These are phyloP conservation scores for Musca vetustissima DNA, from an alignment of 1,140 invertebrate species.

Conservation along the genomic window DNA sequence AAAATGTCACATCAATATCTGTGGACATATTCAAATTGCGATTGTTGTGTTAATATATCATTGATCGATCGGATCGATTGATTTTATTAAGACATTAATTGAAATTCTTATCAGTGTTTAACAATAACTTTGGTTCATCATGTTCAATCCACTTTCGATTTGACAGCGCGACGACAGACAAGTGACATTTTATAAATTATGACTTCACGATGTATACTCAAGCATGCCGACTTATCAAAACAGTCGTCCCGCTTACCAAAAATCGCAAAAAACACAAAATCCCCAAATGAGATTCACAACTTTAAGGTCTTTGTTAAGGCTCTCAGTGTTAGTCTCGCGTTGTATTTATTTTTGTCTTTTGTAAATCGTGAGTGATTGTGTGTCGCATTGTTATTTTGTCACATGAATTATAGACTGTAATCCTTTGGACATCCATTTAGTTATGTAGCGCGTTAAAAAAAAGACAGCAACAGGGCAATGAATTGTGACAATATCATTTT, in stretches of 20 bases:
- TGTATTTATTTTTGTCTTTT: conserved; percentile 13
- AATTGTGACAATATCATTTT: no score
- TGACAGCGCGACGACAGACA: conserved; percentile 54
- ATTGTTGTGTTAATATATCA: neutral
- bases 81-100: conserved; percentile 44
- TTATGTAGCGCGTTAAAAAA: no score
- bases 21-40: no score
- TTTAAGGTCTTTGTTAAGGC: neutral
- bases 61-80: conserved; percentile 23
- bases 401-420: conserved; percentile 30
- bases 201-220: conserved; percentile 3
- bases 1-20: no score
- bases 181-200: conserved; percentile 55
- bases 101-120: conserved; percentile 54
- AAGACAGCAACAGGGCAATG: no score
- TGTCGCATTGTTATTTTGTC: neutral
- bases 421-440: conserved; percentile 39
- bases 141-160: conserved; percentile 55
- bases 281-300: neutral
- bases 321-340: neutral
- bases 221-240: conserved; percentile 1
- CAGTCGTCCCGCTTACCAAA: neutral
- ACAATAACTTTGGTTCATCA: conserved; percentile 36
- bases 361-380: conserved; percentile 17
- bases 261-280: no score